A percentile compares a stretch with the other conserved stretches of the same genome.
Evolutionary conservation across 2,888 invertebrate species (phyloP).

Genomic region (Caenorhabditis sinica): DNA sequence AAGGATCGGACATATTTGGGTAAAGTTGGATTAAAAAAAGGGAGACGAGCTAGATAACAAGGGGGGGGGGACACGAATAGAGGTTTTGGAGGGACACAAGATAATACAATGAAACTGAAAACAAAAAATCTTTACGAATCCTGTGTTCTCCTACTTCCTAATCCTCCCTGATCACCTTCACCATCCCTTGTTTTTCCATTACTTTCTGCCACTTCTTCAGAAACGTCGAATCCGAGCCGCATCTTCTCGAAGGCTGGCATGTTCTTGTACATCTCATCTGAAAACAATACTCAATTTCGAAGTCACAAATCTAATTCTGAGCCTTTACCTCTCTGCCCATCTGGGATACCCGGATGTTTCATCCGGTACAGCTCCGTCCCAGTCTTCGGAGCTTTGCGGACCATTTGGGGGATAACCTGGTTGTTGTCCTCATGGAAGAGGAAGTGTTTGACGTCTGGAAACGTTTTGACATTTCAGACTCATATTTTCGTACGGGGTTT

Average conservation of each 20-base stretch:
- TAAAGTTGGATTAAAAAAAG: too few relatives aligned
- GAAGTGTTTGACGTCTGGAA: neutral
- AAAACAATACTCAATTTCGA: neutral
- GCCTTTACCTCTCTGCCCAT: neutral
- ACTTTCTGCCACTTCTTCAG: neutral
- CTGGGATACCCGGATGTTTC: neutral
- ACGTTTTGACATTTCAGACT: neutral
- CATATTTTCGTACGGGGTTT: neutral
- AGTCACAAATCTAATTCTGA: neutral
- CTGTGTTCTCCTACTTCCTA: neutral
- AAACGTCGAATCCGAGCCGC: neutral
- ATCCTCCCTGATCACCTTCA: neutral
- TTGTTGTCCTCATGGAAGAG: neutral
- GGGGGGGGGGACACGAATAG: too few relatives aligned
- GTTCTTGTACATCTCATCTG: neutral
- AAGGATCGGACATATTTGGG: too few relatives aligned
- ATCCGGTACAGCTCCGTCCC: neutral
- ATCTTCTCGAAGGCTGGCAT: neutral
- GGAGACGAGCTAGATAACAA: too few relatives aligned
- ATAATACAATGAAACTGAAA: too few relatives aligned
- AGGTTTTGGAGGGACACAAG: too few relatives aligned
- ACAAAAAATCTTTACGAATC: too few relatives aligned
- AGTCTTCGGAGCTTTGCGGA: neutral
- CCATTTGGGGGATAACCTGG: neutral
- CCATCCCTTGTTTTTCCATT: neutral